A percentile compares a stretch with the other conserved stretches of the same genome.
Conservation (phyloP, 2,888 invertebrate genomes). For the Neuroscelio doddi region DNA sequence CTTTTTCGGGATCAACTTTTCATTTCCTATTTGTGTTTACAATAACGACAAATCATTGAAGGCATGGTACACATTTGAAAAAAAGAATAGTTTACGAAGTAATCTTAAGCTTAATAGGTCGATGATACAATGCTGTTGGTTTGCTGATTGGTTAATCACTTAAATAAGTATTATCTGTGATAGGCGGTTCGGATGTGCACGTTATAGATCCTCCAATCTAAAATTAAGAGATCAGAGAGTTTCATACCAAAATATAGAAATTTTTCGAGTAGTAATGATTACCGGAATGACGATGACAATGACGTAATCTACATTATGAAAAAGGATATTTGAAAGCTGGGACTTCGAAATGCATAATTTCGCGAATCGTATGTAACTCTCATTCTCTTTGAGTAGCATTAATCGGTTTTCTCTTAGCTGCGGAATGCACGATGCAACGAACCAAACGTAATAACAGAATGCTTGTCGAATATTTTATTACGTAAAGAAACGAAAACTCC, state of each 20-base stretch:
- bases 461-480: not conserved
- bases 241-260: slow-evolving; percentile 2
- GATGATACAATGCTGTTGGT: slow-evolving; percentile 20
- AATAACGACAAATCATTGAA: slow-evolving; percentile 19
- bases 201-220: not conserved
- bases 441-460: not conserved
- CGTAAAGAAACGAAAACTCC: not conserved
- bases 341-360: slow-evolving; percentile 11
- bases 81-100: slow-evolving; percentile 24
- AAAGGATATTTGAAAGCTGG: not conserved
- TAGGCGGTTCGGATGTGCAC: slow-evolving; percentile 24
- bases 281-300: not conserved
- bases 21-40: slow-evolving; percentile 5
- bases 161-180: slow-evolving; percentile 18
- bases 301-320: too few species aligned
- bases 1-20: too few species aligned
- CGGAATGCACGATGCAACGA: not conserved
- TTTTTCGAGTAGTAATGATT: too few species aligned
- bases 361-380: slow-evolving; percentile 35
- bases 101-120: slow-evolving; percentile 20
- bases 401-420: not conserved
- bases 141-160: slow-evolving; percentile 24
- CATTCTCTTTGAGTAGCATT: slow-evolving; percentile 32
- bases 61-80: slow-evolving; percentile 4
- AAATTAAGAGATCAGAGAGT: slow-evolving; percentile 4